Evolutionary conservation across 2,797 vertebrate species (phyloP).

Genomic region (Pampus argenteus): DNA sequence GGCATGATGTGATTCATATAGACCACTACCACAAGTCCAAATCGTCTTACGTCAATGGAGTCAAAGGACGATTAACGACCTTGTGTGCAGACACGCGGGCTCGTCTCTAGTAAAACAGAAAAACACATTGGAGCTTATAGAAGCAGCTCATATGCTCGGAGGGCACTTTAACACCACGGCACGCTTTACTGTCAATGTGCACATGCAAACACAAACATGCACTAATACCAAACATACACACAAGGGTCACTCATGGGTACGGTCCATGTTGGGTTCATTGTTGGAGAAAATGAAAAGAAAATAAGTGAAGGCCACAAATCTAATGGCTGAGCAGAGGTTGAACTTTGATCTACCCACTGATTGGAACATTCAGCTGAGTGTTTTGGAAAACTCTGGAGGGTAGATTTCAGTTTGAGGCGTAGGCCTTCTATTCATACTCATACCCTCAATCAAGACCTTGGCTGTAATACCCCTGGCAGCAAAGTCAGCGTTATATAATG

Average conservation of each 20-base stretch:
- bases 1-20: conserved; percentile 53
- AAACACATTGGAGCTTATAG: conserved; percentile 38
- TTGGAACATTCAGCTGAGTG: conserved; percentile 61
- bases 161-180: conserved; percentile 32
- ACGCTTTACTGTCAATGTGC: conserved; percentile 33
- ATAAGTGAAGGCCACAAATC: conserved; percentile 23
- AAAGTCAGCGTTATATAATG: conserved; percentile 76
- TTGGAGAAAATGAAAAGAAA: conserved; percentile 64
- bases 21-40: conserved; percentile 38
- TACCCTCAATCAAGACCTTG: conserved; percentile 71
- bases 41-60: conserved; percentile 49
- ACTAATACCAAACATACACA: conserved; percentile 33
- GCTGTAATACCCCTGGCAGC: conserved; percentile 70
- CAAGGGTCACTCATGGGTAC: conserved; percentile 21
- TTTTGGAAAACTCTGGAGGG: conserved; percentile 71
- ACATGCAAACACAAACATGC: conserved; percentile 35
- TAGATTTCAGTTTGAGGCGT: conserved; percentile 66
- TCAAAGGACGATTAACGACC: conserved; percentile 67
- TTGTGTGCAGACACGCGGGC: conserved; percentile 43
- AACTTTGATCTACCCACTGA: conserved; percentile 61
- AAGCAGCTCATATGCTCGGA: conserved; percentile 36
- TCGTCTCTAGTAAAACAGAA: conserved; percentile 36
- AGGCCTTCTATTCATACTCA: conserved; percentile 63
- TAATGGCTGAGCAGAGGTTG: conserved; percentile 26
- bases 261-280: conserved; percentile 32